phyloP scores from a whole-genome alignment of 1,140 invertebrate genomes.

The Drosophila equinoxialis region DNA sequence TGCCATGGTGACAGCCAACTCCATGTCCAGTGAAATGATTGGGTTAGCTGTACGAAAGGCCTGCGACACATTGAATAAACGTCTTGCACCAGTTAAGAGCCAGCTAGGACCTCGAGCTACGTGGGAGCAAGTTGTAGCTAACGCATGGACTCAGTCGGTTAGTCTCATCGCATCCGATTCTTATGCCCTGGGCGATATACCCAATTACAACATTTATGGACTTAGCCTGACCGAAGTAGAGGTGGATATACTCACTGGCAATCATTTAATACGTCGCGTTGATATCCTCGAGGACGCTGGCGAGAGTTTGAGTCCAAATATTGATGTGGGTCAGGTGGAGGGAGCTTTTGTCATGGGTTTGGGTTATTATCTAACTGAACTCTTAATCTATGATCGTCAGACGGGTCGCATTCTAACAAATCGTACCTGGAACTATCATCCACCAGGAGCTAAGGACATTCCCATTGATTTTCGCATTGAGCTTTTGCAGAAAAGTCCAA shows the following conservation, averaged over 20 bases:
- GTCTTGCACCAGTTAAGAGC: constrained; percentile 86
- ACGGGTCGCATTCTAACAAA: constrained; percentile 89
- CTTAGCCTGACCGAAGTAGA: constrained; percentile 87
- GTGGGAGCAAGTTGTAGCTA: constrained; percentile 87
- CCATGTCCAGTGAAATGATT: constrained; percentile 88
- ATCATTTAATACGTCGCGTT: constrained; percentile 85
- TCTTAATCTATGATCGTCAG: constrained; percentile 86
- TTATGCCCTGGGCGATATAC: constrained; percentile 74
- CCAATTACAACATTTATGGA: constrained; percentile 85
- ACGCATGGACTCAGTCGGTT: constrained; percentile 85
- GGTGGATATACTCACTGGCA: constrained; percentile 89
- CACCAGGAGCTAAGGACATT: constrained; percentile 91
- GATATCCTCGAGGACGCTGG: constrained; percentile 91
- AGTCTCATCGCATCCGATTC: constrained; percentile 86
- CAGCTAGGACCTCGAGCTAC: constrained; percentile 84
- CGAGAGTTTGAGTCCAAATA: constrained; percentile 87
- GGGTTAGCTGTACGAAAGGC: constrained; percentile 87
- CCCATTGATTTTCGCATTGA: constrained; percentile 92
- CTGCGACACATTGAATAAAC: constrained; percentile 86
- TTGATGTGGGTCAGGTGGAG: constrained; percentile 90
- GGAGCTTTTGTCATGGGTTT: constrained; percentile 93
- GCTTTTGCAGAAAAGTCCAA: constrained; percentile 88
- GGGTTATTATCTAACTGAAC: constrained; percentile 90
- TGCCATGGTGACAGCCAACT: constrained; percentile 87
- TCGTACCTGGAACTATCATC: constrained; percentile 92